Evolutionary conservation across 37 sponge, comb jelly and placozoan species (phyloP), one percentile per base, ranked within the genome.

Genomic region (Axinella damicornis): DNA sequence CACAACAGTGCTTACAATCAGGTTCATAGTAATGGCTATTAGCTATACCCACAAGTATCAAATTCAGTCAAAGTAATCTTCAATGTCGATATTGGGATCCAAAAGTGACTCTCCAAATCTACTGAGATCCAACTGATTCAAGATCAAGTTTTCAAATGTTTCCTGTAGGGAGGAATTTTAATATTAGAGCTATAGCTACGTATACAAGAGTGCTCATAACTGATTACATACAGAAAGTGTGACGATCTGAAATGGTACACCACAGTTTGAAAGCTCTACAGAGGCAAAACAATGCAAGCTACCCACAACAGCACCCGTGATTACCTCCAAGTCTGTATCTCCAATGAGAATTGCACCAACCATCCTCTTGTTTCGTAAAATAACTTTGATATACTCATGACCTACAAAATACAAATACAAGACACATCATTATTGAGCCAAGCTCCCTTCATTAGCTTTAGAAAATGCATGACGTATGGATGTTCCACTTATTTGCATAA

Each of bases 21-120:
- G n/a, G n/a, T n/a, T n/a, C n/a, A n/a, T n/a, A n/a, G n/a, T n/a
- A n/a, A n/a, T n/a, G 57, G 57, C 57, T 18, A 56, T 56, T 18
- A 65, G 16, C n/a, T n/a, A n/a, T n/a, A 68, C 31, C 2, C 35
- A 32, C 4, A 32, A 68, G 4, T 2, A 68, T 17, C 5, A 14
- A 2, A 68, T 69, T 89, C 75, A 97, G 91, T 99, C 99, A 87
- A 99, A 99, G 57, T 93, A 99, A 60, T 97, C 99, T 55, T 97
- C 97, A 61, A 99, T 97, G 75, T 99, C 99, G 18, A 99, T 82
- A 65, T 78, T 62, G 24, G 99, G 99, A 69, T 99, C 94, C 73
- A 99, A 82, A 38, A 99, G 76, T 16, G 78, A 64, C 56, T 99
- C 97, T 36, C 96, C 96, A 81, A 88, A 91, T 39, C 71, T 61